Evolutionary conservation across 2,797 vertebrate genomes (phyloP).

Genomic region (Poecilia picta): DNA sequence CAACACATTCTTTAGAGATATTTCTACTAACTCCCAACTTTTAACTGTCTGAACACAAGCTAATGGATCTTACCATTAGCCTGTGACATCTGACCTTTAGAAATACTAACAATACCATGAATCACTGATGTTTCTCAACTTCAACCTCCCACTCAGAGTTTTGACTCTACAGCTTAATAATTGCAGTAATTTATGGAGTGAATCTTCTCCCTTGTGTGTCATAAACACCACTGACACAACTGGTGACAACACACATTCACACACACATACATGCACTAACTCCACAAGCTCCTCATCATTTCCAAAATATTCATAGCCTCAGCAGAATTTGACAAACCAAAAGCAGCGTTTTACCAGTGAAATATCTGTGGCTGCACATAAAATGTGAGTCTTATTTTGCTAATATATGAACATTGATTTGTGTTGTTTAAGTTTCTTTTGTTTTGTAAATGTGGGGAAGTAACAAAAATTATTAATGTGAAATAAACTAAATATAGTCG

Average conservation of each 20-base stretch:
- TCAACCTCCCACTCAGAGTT: slow-evolving; percentile 40
- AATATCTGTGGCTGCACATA: neutral
- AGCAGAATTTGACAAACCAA: neutral
- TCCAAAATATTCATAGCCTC: slow-evolving; percentile 2
- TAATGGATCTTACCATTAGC: slow-evolving; percentile 6
- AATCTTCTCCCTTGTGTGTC: slow-evolving; percentile 35
- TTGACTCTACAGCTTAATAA: slow-evolving; percentile 30
- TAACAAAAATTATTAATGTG: neutral
- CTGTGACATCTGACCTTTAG: slow-evolving; percentile 50
- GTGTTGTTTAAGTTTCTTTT: neutral
- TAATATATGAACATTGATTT: neutral
- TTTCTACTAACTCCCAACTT: slow-evolving; percentile 18
- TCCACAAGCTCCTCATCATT: slow-evolving; percentile 12
- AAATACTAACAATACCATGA: slow-evolving; percentile 22
- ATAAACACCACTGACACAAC: slow-evolving; percentile 37
- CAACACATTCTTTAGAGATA: neutral
- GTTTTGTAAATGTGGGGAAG: neutral
- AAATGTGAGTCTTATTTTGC: neutral
- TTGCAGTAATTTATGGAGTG: slow-evolving; percentile 45
- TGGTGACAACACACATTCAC: neutral
- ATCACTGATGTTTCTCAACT: slow-evolving; percentile 27
- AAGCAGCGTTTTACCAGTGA: neutral
- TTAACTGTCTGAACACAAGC: slow-evolving; percentile 10
- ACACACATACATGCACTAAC: neutral
- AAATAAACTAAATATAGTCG: neutral